A percentile compares a stretch with the other conserved stretches of the same genome.
These are phyloP conservation scores for Nemotelus pantherinus DNA, from an alignment of 2,888 invertebrate species.

Conservation along the genomic window DNA sequence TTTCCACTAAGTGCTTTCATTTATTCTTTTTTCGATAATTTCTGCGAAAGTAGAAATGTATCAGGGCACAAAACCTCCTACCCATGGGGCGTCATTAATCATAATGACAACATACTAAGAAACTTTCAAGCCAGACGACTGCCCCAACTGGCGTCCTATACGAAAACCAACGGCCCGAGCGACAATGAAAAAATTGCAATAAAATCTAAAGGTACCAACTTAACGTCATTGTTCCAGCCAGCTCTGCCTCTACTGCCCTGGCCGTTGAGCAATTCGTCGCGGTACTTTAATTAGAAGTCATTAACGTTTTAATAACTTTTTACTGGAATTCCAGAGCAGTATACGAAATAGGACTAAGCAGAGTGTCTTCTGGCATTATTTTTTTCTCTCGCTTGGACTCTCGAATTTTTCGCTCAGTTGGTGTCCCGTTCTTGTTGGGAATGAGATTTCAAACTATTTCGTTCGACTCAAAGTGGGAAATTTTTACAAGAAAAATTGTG, in stretches of 20 bases:
- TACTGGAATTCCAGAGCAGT: constrained; percentile 27
- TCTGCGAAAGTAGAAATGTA: background rate
- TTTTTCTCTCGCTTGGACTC: background rate
- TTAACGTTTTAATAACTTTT: constrained; percentile 50
- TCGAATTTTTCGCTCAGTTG: constrained; percentile 27
- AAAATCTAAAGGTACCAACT: constrained; percentile 20
- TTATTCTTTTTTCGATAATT: background rate
- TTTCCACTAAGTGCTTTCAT: constrained; percentile 29
- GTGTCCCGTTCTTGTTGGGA: background rate
- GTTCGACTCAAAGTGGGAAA: no score
- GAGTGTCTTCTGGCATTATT: background rate
- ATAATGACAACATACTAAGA: constrained; percentile 23
- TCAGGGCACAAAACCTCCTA: background rate
- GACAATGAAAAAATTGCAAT: constrained; percentile 34
- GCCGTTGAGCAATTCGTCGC: constrained; percentile 17
- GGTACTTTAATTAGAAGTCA: constrained; percentile 47
- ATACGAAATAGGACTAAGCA: background rate
- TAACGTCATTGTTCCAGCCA: background rate
- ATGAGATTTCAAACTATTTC: no score
- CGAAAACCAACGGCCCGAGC: background rate
- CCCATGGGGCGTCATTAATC: constrained; percentile 33
- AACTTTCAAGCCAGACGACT: constrained; percentile 29
- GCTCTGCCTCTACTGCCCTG: background rate
- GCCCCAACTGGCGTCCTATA: background rate
- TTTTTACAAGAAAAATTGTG: no score